Evolutionary conservation across 2,888 invertebrate species (phyloP).

Genomic region (Scrobipalpa atriplicella): DNA sequence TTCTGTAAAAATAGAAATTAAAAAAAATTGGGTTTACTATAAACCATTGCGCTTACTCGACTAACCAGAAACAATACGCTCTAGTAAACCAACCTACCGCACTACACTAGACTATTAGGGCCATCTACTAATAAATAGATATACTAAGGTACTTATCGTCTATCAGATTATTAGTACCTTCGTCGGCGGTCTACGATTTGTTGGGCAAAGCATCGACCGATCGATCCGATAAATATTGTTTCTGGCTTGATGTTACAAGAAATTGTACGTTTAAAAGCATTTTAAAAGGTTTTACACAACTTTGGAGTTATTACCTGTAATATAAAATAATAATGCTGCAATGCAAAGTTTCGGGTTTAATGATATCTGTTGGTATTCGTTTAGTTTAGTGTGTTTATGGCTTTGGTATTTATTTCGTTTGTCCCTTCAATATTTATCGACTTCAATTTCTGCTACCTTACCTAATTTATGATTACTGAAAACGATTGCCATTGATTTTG

Average conservation of each 20-base stretch:
- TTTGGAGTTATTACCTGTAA: background rate
- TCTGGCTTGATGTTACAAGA: constrained; percentile 10
- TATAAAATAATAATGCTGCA: background rate
- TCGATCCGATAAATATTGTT: constrained; percentile 14
- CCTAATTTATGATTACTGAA: too few species aligned
- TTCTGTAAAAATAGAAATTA: too few species aligned
- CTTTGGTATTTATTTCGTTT: too few species aligned
- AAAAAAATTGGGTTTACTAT: too few species aligned
- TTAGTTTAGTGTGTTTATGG: background rate
- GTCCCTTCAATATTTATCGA: too few species aligned
- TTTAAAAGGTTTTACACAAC: constrained; percentile 19
- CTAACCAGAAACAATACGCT: constrained; percentile 4
- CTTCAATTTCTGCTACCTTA: too few species aligned
- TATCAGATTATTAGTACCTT: constrained; percentile 11
- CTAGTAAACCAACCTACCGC: constrained; percentile 7
- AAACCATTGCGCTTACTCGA: background rate
- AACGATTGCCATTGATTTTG: too few species aligned
- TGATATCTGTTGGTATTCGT: background rate
- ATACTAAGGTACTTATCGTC: background rate
- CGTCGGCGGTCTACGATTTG: background rate
- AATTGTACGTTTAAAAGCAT: constrained; percentile 21
- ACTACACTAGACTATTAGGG: constrained; percentile 3
- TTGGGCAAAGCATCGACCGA: background rate
- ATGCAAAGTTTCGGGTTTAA: constrained; percentile 3
- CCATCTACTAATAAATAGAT: background rate